Evolutionary conservation across 2,888 invertebrate genomes (phyloP), one percentile per base, ranked within the genome.

Genomic region (Stenichneumon culpator): DNA sequence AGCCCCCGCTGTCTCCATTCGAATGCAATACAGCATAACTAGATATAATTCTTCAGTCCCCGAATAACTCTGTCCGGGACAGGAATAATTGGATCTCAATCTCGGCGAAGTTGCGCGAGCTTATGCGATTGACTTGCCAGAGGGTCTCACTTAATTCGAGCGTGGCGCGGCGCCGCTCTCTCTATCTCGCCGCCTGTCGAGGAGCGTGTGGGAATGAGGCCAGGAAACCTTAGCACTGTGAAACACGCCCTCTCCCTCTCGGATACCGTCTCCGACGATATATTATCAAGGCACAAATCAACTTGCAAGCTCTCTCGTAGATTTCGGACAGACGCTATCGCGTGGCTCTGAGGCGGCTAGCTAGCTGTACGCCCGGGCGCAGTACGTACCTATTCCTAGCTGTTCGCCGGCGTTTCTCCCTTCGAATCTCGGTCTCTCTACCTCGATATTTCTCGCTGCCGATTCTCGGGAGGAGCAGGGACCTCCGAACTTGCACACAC

Each of bases 261-360:
- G 67, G 82, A 74, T 79, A 82, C 39, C 44, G 54, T 79, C 79
- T 32, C 36, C 52, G 67, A 72, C 77, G 72, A 82, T 86, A 86
- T 86, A 83, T 86, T 86, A 83, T 80, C 77, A 57, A 63, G 67
- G 75, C 79, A 83, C 79, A 81, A 83, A 83, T 86, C 83, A 83
- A 80, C 72, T 80, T 80, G 80, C 77, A 22, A 78, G 78, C 83
- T 77, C 79, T 68, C 75, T 80, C 80, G 70, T 44, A 74, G 81
- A 63, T 84, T 74, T 78, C 81, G 84, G 84, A 78, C 84, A 81
- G 84, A 52, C 73, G 63, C 69, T 78, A 73, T 73, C 36, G 44
- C 16, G 73, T 16, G 68, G 69, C 77, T 74, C 72, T 52, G 70
- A 32, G 65, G 75, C 28, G 19, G 28, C 54, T 28, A 39, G 6